Conservation (phyloP, 1,140 invertebrate genomes). For the Drosophila pallidifrons region DNA sequence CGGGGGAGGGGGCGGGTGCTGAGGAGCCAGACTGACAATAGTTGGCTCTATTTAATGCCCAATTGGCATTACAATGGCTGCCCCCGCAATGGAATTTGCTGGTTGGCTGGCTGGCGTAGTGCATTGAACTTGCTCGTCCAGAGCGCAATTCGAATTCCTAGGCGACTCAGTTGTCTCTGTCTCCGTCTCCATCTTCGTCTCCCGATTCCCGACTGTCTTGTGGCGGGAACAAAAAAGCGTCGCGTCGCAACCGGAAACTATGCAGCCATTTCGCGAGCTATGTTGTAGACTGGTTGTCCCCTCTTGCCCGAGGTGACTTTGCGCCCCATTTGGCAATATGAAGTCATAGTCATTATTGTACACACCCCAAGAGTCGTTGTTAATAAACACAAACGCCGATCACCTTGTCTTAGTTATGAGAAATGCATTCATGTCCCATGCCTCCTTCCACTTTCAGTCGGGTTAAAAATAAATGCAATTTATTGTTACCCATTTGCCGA, state of each 20-base stretch:
- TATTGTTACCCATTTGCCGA: slow-evolving; percentile 51
- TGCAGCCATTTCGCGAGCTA: slow-evolving; percentile 31
- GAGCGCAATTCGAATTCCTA: slow-evolving; percentile 36
- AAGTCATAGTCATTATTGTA: slow-evolving; percentile 37
- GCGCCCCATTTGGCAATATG: slow-evolving; percentile 1
- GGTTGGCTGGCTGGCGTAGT: background rate
- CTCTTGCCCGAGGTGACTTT: background rate
- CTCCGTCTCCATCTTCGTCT: background rate
- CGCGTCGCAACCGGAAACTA: slow-evolving; percentile 45
- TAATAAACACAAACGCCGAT: slow-evolving; percentile 13
- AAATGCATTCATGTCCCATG: background rate
- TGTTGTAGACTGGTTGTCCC: slow-evolving; percentile 6
- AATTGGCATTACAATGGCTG: slow-evolving; percentile 56
- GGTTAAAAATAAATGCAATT: slow-evolving; percentile 47
- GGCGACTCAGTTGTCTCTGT: slow-evolving; percentile 12
- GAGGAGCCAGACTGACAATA: slow-evolving; percentile 29
- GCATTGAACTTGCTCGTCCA: slow-evolving; percentile 38
- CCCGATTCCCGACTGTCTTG: background rate
- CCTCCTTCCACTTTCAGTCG: background rate
- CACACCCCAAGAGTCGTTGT: slow-evolving; percentile 19
- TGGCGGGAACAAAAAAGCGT: slow-evolving; percentile 4
- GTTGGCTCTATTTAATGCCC: slow-evolving; percentile 53
- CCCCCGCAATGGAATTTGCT: slow-evolving; percentile 28
- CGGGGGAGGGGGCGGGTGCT: background rate
- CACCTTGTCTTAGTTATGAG: slow-evolving; percentile 19